Percentiles rank a stretch among this genome's conserved stretches.
Conservation (phyloP, 2,113 vertebrate species). For the Perccottus glenii region DNA sequence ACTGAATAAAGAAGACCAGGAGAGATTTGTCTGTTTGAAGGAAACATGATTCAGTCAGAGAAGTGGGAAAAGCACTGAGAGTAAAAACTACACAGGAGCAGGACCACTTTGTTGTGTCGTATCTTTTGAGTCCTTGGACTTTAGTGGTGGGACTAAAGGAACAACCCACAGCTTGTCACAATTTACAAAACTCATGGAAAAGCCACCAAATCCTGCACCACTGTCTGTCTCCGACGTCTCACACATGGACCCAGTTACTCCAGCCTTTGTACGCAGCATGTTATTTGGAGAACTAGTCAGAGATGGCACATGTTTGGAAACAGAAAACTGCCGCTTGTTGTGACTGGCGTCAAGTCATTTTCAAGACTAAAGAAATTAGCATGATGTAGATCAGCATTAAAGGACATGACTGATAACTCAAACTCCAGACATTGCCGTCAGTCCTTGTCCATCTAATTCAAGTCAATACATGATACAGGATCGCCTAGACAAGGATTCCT, state of each 20-base stretch:
- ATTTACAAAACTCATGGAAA: conserved; percentile 39
- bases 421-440: too few species aligned
- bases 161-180: conserved; percentile 30
- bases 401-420: conserved; percentile 16
- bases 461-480: background rate
- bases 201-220: conserved; percentile 35
- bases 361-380: background rate
- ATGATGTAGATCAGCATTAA: background rate
- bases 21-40: conserved; percentile 85
- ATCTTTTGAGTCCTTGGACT: conserved; percentile 42
- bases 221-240: conserved; percentile 22
- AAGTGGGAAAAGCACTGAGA: conserved; percentile 15
- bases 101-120: conserved; percentile 5
- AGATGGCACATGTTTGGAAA: conserved; percentile 23
- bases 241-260: conserved; percentile 38
- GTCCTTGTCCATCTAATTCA: background rate
- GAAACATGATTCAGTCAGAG: conserved; percentile 66
- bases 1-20: conserved; percentile 86
- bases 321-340: conserved; percentile 2
- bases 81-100: conserved; percentile 20
- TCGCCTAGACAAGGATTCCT: background rate
- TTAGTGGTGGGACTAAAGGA: conserved; percentile 29
- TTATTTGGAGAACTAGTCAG: conserved; percentile 12
- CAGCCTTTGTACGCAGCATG: conserved; percentile 6
- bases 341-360: background rate